These are phyloP conservation scores for Clupea harengus DNA, from an alignment of 2,113 vertebrate species.

Conservation along the genomic window DNA sequence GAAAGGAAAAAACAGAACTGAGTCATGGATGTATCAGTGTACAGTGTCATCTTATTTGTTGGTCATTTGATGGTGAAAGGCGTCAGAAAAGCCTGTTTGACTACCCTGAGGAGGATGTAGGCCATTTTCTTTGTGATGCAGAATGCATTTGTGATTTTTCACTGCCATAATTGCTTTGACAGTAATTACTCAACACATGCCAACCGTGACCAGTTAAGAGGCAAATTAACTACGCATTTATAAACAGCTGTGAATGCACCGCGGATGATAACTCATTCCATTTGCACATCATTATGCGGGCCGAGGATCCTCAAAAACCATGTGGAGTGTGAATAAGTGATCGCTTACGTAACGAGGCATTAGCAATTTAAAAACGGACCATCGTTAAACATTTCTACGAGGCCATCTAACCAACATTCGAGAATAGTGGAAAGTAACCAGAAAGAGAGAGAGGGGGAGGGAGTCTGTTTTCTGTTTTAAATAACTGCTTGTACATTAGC, in stretches of 20 bases:
- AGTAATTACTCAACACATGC: not conserved
- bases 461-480: not conserved
- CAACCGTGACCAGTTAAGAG: slow-evolving; percentile 11
- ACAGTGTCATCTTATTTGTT: not conserved
- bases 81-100: not conserved
- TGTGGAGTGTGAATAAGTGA: not conserved
- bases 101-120: not conserved
- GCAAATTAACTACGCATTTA: slow-evolving; percentile 12
- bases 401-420: not conserved
- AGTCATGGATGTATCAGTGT: not conserved
- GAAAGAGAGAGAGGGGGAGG: not conserved
- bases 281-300: slow-evolving; percentile 4
- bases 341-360: slow-evolving; percentile 8
- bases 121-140: not conserved
- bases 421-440: not conserved
- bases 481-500: slow-evolving; percentile 1
- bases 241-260: slow-evolving; percentile 13
- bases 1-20: not conserved
- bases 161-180: not conserved
- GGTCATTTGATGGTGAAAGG: not conserved
- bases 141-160: not conserved
- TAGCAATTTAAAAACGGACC: slow-evolving; percentile 1
- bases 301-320: not conserved
- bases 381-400: not conserved
- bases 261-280: slow-evolving; percentile 15